Conservation (phyloP, 1,140 invertebrate species). For the honey bee (Apis mellifera) region Amel_HAv3.1 CM009934.2:9103501-9104000, state of each 20-base stretch:
- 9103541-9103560: not conserved
- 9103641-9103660: too few relatives aligned
- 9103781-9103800: conserved; percentile 11
- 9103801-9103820: conserved; percentile 17
- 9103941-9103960: not conserved
- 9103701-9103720: not conserved
- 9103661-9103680: too few relatives aligned
- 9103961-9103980: too few relatives aligned
- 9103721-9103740: not conserved
- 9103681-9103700: too few relatives aligned
- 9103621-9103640: too few relatives aligned
- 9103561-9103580: not conserved
- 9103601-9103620: too few relatives aligned
- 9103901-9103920: conserved; percentile 3
- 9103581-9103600: not conserved
- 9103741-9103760: not conserved
- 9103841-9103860: conserved; percentile 42
- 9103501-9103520: not conserved
- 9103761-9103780: too few relatives aligned
- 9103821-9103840: not conserved
- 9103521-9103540: not conserved
- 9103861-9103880: conserved; percentile 35
- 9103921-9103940: not conserved
- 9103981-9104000: too few relatives aligned
- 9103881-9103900: conserved; percentile 23